phyloP scores from a whole-genome alignment of 2,113 vertebrate genomes.

The Rhea americana region DNA sequence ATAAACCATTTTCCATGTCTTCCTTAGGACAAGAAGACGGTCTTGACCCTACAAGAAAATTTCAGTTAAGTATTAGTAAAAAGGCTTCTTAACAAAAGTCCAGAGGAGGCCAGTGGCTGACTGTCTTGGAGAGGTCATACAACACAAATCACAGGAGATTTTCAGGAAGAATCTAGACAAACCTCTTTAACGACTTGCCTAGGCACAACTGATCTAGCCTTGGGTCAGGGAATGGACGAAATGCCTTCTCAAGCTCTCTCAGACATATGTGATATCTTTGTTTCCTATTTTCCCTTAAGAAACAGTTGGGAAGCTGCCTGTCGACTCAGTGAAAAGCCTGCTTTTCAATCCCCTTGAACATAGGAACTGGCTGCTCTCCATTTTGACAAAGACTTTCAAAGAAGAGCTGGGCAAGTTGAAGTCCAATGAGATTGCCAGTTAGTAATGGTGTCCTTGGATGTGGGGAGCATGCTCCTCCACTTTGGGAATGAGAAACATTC shows the following conservation, averaged over 20 bases:
- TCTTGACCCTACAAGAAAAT: neutral
- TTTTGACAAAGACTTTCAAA: neutral
- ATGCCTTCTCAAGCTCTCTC: neutral
- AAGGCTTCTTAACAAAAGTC: neutral
- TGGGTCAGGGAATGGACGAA: neutral
- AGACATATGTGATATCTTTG: neutral
- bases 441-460: neutral
- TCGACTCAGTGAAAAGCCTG: constrained; percentile 1
- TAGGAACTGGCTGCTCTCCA: neutral
- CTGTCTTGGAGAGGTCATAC: neutral
- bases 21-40: neutral
- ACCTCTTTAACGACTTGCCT: neutral
- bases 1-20: neutral
- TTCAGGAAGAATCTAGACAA: neutral
- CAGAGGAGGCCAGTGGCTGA: neutral
- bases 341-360: neutral
- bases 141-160: neutral
- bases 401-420: neutral
- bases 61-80: neutral
- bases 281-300: neutral
- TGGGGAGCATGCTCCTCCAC: neutral
- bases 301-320: neutral
- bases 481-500: neutral
- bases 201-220: neutral
- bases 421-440: neutral